Percentiles rank a stretch among this genome's conserved stretches.
phyloP scores from a whole-genome alignment of 1,140 invertebrate genomes.

The Dinoponera quadriceps region DNA sequence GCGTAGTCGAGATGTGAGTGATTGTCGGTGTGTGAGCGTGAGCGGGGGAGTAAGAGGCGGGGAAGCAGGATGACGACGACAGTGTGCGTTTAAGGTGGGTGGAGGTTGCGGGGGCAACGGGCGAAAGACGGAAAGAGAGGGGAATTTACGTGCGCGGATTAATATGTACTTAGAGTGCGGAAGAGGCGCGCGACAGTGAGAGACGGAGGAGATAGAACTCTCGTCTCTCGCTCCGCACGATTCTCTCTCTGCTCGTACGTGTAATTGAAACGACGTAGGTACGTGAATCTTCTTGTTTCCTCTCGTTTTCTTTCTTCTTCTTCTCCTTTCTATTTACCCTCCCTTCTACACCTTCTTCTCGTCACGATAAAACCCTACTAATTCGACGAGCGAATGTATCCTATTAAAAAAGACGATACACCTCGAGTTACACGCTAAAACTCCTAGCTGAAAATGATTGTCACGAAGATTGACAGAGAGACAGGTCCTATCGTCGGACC shows the following conservation, averaged over 20 bases:
- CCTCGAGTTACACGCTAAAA: slow-evolving; percentile 63
- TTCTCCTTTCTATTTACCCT: slow-evolving; percentile 52
- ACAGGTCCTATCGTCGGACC: slow-evolving; percentile 42
- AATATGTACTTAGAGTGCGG: slow-evolving; percentile 55
- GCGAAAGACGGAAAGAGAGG: slow-evolving; percentile 33
- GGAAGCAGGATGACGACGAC: slow-evolving; percentile 18
- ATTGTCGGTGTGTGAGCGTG: slow-evolving; percentile 69
- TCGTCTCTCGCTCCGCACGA: slow-evolving; percentile 54
- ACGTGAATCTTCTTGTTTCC: slow-evolving; percentile 53
- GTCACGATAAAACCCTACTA: slow-evolving; percentile 26
- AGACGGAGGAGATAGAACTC: neutral
- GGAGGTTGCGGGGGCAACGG: slow-evolving; percentile 22
- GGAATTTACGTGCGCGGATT: slow-evolving; percentile 26
- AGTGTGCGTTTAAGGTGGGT: neutral
- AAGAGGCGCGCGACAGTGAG: slow-evolving; percentile 31
- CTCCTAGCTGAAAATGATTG: slow-evolving; percentile 80
- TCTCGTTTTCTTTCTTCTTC: neutral
- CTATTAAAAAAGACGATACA: slow-evolving; percentile 62
- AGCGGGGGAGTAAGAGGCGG: neutral
- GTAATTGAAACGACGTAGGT: slow-evolving; percentile 82
- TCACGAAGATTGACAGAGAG: slow-evolving; percentile 77
- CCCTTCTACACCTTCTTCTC: neutral
- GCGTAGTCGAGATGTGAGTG: slow-evolving; percentile 59
- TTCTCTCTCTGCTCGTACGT: slow-evolving; percentile 68
- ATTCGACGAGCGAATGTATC: slow-evolving; percentile 55